Evolutionary conservation across 2,888 invertebrate genomes (phyloP).

Genomic region (Machimus rusticus): DNA sequence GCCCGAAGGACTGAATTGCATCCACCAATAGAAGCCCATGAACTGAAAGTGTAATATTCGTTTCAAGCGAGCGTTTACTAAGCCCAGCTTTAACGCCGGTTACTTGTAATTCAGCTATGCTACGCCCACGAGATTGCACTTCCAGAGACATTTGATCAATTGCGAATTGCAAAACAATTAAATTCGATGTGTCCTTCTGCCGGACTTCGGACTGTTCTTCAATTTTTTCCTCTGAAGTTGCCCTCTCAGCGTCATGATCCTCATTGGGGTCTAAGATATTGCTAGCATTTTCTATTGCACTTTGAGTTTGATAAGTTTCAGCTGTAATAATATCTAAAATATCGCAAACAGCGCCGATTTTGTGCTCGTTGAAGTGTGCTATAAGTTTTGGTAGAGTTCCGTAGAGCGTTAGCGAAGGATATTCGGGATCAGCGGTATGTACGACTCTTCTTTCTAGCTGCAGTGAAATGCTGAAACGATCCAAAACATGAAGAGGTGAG

Average conservation of each 20-base stretch:
- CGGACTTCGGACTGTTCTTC: background rate
- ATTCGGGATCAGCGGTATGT: conserved; percentile 83
- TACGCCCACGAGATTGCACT: conserved; percentile 85
- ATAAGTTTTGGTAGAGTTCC: conserved; percentile 88
- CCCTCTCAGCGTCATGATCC: background rate
- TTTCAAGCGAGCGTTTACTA: conserved; percentile 77
- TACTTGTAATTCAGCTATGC: conserved; percentile 92
- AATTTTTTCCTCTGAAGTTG: background rate
- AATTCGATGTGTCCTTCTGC: conserved; percentile 50
- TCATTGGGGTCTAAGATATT: background rate
- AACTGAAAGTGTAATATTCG: conserved; percentile 83
- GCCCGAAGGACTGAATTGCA: conserved; percentile 93
- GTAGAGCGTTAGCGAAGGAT: conserved; percentile 82
- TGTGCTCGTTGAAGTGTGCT: conserved; percentile 90
- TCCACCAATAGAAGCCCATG: conserved; percentile 93
- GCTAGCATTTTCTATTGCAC: background rate
- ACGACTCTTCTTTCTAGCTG: conserved; percentile 83
- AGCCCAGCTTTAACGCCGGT: conserved; percentile 83
- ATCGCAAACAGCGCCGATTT: conserved; percentile 74
- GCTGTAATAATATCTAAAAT: conserved; percentile 64
- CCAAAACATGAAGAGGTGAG: conserved; percentile 85
- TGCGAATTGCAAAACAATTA: conserved; percentile 84
- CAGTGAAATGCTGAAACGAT: conserved; percentile 75
- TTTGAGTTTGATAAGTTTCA: background rate
- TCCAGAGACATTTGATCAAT: conserved; percentile 88